Conservation (phyloP, 92 coral and sea anemone species). For the Phenganax subtilis region DNA sequence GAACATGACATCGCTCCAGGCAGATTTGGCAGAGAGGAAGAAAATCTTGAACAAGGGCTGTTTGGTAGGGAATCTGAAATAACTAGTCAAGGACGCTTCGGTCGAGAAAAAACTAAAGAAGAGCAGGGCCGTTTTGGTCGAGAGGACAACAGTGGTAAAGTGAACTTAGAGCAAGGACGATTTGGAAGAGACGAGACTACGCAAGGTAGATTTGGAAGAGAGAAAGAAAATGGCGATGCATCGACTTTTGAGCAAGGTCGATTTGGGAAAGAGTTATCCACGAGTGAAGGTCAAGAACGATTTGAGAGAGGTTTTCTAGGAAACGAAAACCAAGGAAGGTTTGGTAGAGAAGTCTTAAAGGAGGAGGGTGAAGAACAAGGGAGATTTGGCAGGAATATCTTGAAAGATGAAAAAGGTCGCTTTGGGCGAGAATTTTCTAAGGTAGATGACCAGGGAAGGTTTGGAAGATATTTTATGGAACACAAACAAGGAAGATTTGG, state of each 20-base stretch:
- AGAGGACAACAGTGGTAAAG: not conserved
- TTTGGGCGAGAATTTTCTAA: slow-evolving; percentile 7
- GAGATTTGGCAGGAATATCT: slow-evolving; percentile 11
- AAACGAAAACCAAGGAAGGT: slow-evolving; percentile 8
- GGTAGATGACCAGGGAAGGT: slow-evolving; percentile 11
- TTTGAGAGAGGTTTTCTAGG: not conserved
- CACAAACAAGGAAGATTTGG: slow-evolving; percentile 15
- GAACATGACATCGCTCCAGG: slow-evolving; percentile 15
- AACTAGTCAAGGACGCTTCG: slow-evolving; percentile 11
- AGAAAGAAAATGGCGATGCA: not conserved
- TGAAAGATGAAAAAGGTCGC: slow-evolving; percentile 18
- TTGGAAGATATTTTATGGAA: slow-evolving; percentile 1
- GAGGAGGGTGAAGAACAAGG: slow-evolving; percentile 7
- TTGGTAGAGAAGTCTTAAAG: not conserved
- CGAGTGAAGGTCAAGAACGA: not conserved
- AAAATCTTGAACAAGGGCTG: slow-evolving; percentile 20
- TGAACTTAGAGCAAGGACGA: not conserved
- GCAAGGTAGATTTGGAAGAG: slow-evolving; percentile 5
- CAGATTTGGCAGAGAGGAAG: slow-evolving; percentile 16
- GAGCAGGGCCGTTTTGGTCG: not conserved
- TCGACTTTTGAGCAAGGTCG: not conserved
- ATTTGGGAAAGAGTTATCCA: not conserved
- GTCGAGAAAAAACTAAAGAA: not conserved
- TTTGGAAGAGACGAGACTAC: not conserved
- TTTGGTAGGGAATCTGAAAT: slow-evolving; percentile 23